These are phyloP conservation scores for Temnopleurus reevesii DNA, from an alignment of 53 echinoderm and acorn worm genomes.

Conservation along the genomic window DNA sequence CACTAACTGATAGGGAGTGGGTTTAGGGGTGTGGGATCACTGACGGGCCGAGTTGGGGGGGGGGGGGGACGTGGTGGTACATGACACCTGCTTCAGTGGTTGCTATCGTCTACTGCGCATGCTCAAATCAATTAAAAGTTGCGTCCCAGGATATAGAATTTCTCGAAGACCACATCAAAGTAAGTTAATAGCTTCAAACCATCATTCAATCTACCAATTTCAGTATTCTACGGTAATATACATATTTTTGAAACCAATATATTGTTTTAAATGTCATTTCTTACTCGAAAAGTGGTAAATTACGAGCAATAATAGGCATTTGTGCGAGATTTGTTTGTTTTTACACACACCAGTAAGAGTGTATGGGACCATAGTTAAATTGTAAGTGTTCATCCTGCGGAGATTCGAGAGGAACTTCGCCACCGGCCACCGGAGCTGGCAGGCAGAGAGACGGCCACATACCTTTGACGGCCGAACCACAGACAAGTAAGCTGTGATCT, in stretches of 20 bases:
- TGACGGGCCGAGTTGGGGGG: background rate
- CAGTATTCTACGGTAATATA: background rate
- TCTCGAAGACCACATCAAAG: background rate
- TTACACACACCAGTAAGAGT: background rate
- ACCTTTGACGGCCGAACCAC: too few species aligned
- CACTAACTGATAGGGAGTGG: too few species aligned
- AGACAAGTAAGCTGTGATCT: too few species aligned
- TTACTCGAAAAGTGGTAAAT: background rate
- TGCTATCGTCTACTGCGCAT: slow-evolving; percentile 80
- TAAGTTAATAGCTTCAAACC: background rate
- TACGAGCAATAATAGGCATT: background rate
- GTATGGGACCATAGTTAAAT: slow-evolving; percentile 1
- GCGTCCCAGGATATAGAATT: slow-evolving; percentile 24
- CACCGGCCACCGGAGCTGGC: too few species aligned
- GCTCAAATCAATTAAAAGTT: slow-evolving; percentile 65
- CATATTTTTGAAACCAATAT: background rate
- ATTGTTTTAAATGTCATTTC: too few species aligned
- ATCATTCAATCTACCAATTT: background rate
- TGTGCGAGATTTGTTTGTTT: background rate
- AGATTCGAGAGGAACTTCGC: too few species aligned
- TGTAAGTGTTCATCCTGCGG: too few species aligned
- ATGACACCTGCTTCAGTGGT: slow-evolving; percentile 37
- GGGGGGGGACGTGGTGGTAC: background rate
- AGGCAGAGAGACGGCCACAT: too few species aligned
- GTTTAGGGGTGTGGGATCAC: too few species aligned